Evolutionary conservation across 2,888 invertebrate species (phyloP).

Genomic region (Dysmachus trigonus): DNA sequence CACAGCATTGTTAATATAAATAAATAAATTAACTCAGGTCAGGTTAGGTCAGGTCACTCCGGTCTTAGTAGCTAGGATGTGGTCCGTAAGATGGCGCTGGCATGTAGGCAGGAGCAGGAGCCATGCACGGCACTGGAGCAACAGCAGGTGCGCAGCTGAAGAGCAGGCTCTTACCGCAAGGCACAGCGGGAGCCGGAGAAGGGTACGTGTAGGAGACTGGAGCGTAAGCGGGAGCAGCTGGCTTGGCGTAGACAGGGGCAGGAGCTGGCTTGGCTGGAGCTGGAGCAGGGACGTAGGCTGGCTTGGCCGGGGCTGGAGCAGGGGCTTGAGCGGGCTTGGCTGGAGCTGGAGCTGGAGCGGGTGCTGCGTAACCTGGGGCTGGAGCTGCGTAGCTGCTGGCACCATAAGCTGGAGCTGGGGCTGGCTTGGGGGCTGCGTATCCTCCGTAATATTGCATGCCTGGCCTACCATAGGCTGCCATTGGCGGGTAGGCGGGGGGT

Average conservation of each 20-base stretch:
- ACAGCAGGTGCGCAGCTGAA: slow-evolving; percentile 42
- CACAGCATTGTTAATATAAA: neutral
- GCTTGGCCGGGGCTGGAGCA: neutral
- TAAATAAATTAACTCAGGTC: neutral
- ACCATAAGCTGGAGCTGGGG: neutral
- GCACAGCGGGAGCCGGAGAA: slow-evolving; percentile 28
- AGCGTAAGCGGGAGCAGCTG: neutral
- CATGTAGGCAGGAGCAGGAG: neutral
- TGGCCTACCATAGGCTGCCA: neutral
- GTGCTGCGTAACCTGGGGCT: neutral
- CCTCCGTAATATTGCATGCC: neutral
- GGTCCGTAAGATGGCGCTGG: neutral
- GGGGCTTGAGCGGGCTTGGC: neutral
- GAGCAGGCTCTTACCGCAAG: slow-evolving; percentile 37
- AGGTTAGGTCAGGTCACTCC: neutral
- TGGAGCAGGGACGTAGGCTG: neutral
- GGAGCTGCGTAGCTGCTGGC: neutral
- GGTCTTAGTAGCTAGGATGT: neutral
- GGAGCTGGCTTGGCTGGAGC: neutral
- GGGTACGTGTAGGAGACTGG: neutral
- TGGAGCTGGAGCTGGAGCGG: neutral
- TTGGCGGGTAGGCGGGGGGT: neutral
- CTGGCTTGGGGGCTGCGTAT: neutral
- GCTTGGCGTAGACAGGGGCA: neutral
- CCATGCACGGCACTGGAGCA: slow-evolving; percentile 42